Evolutionary conservation across 1,140 invertebrate species (phyloP).

Genomic region (Drosophila bocki): DNA sequence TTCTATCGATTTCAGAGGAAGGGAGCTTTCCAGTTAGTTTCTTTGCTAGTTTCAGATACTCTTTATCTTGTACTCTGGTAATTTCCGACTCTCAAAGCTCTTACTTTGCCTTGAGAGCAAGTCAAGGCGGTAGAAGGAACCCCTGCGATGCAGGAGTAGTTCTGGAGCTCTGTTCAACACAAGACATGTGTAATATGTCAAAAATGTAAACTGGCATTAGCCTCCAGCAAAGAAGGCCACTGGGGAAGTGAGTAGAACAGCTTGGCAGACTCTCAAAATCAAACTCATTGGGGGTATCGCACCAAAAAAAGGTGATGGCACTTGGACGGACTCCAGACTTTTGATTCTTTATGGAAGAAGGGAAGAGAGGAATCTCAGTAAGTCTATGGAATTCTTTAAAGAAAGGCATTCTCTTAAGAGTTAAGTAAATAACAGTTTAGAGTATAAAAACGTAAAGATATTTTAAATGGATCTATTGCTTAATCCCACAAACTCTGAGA

Average conservation of each 20-base stretch:
- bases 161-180: not conserved
- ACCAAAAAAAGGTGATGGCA: not conserved
- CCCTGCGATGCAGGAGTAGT: not conserved
- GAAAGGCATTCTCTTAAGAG: not conserved
- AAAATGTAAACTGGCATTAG: constrained; percentile 10
- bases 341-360: not conserved
- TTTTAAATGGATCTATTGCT: too few species aligned
- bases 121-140: too few species aligned
- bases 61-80: not conserved
- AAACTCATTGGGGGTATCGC: not conserved
- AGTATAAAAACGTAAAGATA: too few species aligned
- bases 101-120: too few species aligned
- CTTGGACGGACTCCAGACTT: not conserved
- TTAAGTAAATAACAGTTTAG: not conserved
- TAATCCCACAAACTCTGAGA: not conserved
- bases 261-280: constrained; percentile 7
- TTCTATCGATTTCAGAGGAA: too few species aligned
- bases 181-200: constrained; percentile 9
- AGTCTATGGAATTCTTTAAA: not conserved
- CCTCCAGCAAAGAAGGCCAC: not conserved
- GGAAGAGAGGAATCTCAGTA: not conserved
- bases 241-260: not conserved
- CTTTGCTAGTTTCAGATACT: not conserved
- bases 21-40: too few species aligned
- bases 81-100: not conserved